phyloP scores from a whole-genome alignment of 2,113 vertebrate species.

The Mesitornis unicolor region DNA sequence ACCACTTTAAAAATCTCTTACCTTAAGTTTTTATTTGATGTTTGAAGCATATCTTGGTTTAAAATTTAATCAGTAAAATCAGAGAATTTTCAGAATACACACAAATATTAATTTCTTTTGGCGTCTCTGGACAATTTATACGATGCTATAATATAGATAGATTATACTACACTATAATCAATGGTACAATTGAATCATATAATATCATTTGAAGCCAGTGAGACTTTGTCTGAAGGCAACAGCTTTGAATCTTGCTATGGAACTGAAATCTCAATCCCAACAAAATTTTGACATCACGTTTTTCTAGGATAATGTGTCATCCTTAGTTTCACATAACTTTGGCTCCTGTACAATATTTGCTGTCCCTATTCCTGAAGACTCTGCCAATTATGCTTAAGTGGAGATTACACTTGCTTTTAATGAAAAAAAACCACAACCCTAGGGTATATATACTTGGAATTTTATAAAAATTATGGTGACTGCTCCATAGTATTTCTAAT shows the following conservation, averaged over 20 bases:
- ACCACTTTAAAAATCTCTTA: not conserved
- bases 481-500: not conserved
- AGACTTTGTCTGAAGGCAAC: not conserved
- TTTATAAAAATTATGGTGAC: not conserved
- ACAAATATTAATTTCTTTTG: not conserved
- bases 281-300: not conserved
- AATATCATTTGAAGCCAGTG: not conserved
- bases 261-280: not conserved
- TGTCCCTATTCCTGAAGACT: not conserved
- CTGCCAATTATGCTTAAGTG: not conserved
- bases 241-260: not conserved
- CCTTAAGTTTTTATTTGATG: constrained; percentile 37
- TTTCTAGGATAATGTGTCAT: not conserved
- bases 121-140: not conserved
- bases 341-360: not conserved
- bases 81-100: not conserved
- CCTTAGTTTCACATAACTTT: not conserved
- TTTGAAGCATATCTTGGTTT: constrained; percentile 71
- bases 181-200: too few species aligned
- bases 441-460: not conserved
- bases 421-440: not conserved
- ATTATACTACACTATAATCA: not conserved
- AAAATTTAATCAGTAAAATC: not conserved
- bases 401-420: not conserved
- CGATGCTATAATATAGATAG: not conserved